Conservation (phyloP, 2,888 invertebrate species). For the Lagria hirta region DNA sequence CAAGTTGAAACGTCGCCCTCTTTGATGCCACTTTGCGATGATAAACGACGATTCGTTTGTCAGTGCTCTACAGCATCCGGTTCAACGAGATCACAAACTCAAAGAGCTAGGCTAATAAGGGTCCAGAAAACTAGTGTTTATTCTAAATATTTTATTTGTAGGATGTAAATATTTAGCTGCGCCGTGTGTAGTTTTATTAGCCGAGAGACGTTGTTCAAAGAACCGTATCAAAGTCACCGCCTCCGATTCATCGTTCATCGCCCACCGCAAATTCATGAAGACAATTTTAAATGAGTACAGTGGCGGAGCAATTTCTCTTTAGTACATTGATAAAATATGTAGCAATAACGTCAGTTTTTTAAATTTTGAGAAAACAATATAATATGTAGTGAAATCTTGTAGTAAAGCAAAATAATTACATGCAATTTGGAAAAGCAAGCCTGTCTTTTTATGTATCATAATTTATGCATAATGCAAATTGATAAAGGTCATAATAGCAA, state of each 20-base stretch:
- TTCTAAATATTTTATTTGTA: slow-evolving; percentile 42
- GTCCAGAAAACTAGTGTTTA: slow-evolving; percentile 39
- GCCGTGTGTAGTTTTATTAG: slow-evolving; percentile 41
- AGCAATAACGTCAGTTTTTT: too few species aligned
- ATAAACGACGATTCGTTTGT: slow-evolving; percentile 52
- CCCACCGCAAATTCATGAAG: slow-evolving; percentile 28
- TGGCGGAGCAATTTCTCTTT: slow-evolving; percentile 6
- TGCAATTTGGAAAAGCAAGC: too few species aligned
- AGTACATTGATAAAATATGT: too few species aligned
- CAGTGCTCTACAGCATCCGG: slow-evolving; percentile 52
- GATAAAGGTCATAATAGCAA: too few species aligned
- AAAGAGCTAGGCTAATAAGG: slow-evolving; percentile 39
- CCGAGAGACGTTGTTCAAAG: slow-evolving; percentile 44
- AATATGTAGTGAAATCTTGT: too few species aligned
- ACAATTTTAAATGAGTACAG: slow-evolving; percentile 6
- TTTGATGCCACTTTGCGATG: slow-evolving; percentile 53
- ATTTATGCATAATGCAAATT: too few species aligned
- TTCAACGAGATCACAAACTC: slow-evolving; percentile 11
- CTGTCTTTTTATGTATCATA: too few species aligned
- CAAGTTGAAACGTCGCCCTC: slow-evolving; percentile 47
- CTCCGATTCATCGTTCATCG: slow-evolving; percentile 42
- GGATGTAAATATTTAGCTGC: slow-evolving; percentile 43
- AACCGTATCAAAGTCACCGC: slow-evolving; percentile 45
- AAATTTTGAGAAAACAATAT: too few species aligned
- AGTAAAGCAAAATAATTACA: too few species aligned